These are phyloP conservation scores for Aldrovandia affinis DNA, from an alignment of 2,797 vertebrate species.

Conservation along the genomic window DNA sequence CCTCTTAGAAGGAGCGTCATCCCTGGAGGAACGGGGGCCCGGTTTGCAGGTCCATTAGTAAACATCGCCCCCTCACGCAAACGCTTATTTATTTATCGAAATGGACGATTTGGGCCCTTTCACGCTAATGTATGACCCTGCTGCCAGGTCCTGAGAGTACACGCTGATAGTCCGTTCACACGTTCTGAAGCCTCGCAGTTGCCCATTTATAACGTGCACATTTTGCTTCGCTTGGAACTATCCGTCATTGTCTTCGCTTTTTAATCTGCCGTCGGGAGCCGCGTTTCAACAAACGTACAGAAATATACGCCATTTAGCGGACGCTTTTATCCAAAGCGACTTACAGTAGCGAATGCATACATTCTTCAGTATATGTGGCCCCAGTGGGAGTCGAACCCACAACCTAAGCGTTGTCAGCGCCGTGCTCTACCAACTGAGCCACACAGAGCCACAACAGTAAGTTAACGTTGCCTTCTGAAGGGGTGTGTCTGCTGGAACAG, in stretches of 20 bases:
- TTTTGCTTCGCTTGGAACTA: background rate
- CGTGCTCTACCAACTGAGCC: too few relatives aligned
- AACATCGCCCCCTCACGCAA: background rate
- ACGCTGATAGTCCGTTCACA: background rate
- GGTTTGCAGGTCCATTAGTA: conserved; percentile 31
- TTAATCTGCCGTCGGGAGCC: background rate
- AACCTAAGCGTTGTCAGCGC: too few relatives aligned
- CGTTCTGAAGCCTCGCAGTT: background rate
- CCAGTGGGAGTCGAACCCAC: too few relatives aligned
- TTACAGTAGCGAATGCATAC: too few relatives aligned
- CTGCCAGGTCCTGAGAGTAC: background rate
- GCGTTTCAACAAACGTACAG: too few relatives aligned
- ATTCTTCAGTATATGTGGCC: too few relatives aligned
- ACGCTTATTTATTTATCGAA: conserved; percentile 31
- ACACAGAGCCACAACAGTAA: too few relatives aligned
- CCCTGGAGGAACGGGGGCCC: conserved; percentile 10
- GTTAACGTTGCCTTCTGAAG: too few relatives aligned
- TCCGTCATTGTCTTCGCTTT: background rate
- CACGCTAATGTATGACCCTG: background rate
- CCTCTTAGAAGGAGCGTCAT: conserved; percentile 31
- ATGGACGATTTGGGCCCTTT: background rate
- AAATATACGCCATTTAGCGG: too few relatives aligned
- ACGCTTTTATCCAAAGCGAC: too few relatives aligned
- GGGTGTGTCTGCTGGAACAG: background rate
- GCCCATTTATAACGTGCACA: background rate